These are phyloP conservation scores for Ambastaia sidthimunki DNA, from an alignment of 2,797 vertebrate species.

Conservation along the genomic window DNA sequence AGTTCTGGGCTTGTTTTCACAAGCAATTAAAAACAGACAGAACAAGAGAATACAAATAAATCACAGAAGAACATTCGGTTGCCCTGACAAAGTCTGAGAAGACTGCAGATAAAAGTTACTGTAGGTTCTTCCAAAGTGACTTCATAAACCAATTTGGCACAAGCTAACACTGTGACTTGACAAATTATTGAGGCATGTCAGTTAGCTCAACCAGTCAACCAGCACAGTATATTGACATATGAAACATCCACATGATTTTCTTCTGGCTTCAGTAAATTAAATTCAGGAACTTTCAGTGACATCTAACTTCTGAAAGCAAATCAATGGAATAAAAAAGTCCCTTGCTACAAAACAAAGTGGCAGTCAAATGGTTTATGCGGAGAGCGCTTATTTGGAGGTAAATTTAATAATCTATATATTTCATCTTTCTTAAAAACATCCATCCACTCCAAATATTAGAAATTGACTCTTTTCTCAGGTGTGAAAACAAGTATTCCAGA, in stretches of 20 bases:
- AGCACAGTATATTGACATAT: slow-evolving; percentile 4
- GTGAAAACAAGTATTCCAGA: slow-evolving; percentile 15
- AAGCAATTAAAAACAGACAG: background rate
- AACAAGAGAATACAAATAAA: background rate
- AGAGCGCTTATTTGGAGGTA: background rate
- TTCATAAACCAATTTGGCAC: slow-evolving; percentile 9
- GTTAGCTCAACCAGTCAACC: slow-evolving; percentile 21
- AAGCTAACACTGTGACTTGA: background rate
- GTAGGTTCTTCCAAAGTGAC: background rate
- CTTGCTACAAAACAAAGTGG: background rate
- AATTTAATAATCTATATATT: background rate
- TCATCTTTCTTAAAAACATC: background rate
- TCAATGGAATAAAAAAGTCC: background rate
- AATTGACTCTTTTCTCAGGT: background rate
- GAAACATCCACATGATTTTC: background rate
- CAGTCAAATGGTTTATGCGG: background rate
- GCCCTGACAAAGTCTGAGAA: background rate
- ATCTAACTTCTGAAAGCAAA: slow-evolving; percentile 2
- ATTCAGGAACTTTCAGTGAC: background rate
- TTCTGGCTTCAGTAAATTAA: slow-evolving; percentile 31
- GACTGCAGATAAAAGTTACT: slow-evolving; percentile 7
- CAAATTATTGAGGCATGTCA: slow-evolving; percentile 35
- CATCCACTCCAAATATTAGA: too few species aligned
- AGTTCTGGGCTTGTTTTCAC: background rate
- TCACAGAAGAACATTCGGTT: background rate